Conservation (phyloP, 1,140 invertebrate genomes). For the Drosophila trapezifrons region DNA sequence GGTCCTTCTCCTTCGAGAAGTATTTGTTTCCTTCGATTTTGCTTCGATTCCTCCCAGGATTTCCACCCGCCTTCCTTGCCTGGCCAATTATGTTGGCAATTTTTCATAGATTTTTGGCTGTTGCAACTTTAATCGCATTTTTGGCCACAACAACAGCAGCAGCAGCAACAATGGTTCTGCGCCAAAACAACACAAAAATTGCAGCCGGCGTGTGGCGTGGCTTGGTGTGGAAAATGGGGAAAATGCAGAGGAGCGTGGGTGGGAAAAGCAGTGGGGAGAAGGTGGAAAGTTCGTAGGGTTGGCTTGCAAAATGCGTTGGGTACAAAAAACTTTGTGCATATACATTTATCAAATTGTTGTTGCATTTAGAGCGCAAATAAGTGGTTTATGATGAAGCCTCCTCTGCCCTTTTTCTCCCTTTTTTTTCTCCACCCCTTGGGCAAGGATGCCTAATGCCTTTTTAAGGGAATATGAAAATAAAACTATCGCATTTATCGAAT, state of each 20-base stretch:
- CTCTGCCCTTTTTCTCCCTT: neutral
- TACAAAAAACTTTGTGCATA: conserved; percentile 43
- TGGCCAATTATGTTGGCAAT: conserved; percentile 36
- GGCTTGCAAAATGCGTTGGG: conserved; percentile 28
- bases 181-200: conserved; percentile 7
- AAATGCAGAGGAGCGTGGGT: neutral
- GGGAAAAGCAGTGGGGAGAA: neutral
- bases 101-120: conserved; percentile 36
- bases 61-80: neutral
- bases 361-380: conserved; percentile 81
- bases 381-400: conserved; percentile 78
- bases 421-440: neutral
- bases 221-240: conserved; percentile 10
- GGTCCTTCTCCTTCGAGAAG: neutral
- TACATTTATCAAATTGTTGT: conserved; percentile 78
- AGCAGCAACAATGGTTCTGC: conserved; percentile 14
- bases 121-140: conserved; percentile 46
- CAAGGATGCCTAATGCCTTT: neutral
- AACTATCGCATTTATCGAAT: neutral
- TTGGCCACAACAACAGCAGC: conserved; percentile 29
- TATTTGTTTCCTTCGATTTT: conserved; percentile 28
- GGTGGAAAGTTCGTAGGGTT: conserved; percentile 13
- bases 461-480: neutral
- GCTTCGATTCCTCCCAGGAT: conserved; percentile 30
- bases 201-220: neutral